Base-by-base conservation (phyloP, 1,140 invertebrate species). In the Stegodyphus mimosarum region DNA sequence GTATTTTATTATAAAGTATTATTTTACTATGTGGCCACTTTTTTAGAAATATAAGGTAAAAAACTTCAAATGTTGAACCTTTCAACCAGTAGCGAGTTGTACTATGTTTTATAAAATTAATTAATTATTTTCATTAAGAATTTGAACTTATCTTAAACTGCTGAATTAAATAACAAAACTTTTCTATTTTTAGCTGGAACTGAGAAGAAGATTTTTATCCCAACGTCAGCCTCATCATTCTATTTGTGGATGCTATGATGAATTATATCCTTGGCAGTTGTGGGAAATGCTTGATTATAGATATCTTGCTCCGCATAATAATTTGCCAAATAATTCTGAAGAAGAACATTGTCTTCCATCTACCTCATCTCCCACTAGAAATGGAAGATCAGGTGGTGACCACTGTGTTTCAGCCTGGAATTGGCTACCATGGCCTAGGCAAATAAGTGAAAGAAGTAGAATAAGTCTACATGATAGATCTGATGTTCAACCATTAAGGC, bases 131-230 rank as follows among this genome's bases (percentile, higher is more conserved):
- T 33, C 33, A 33, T 33, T 33, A 33, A 33, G 33, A 33, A 33
- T 33, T 11, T 63, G 60, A 63, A n/a, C n/a, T 11, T 63, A 13
- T 63, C 4, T 63, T 13, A 63, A 63, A 13, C 10, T n/a, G n/a
- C 4, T 63, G 10, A 63, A 63, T 63, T 63, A 13, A 63, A 13
- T 17, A 6, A 15, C 10, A 6, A 70, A 55, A 15, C 33, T 33
- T 33, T 15, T 33, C 33, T 33, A 33, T 33, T 33, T 33, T 33
- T 33, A 88, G 87, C 89, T 97, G 89, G 96, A 97, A 89, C 89
- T 96, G 49, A 90, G 96, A 83, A 95, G 95, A 89, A 91, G 95
- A 78, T 95, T 95, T 4, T 89, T 96, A 74, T 96, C 88, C 50
- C 81, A 81, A 10, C 87, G 85, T 15, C 87, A 86, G 18, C 69